Percentiles rank a stretch among this genome's conserved stretches.
These are phyloP conservation scores for Zaprionus nigranus DNA, from an alignment of 1,140 invertebrate genomes.

Conservation along the genomic window DNA sequence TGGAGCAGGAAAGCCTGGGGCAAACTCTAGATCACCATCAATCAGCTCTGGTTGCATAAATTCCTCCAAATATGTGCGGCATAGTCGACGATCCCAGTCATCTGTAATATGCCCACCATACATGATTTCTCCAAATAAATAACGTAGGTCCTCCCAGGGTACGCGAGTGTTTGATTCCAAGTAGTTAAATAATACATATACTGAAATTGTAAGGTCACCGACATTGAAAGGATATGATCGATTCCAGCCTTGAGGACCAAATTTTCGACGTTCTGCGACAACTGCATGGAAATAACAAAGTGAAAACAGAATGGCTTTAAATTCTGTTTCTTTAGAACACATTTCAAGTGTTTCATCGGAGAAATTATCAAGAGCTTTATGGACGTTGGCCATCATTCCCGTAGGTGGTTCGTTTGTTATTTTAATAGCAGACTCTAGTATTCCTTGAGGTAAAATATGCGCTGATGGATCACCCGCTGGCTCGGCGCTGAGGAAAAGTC, in stretches of 20 bases:
- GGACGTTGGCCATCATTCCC: constrained; percentile 96
- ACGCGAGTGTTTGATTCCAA: constrained; percentile 94
- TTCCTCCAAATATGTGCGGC: constrained; percentile 94
- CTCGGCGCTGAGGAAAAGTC: constrained; percentile 88
- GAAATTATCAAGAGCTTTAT: constrained; percentile 97
- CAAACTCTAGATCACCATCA: constrained; percentile 93
- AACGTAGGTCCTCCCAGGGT: constrained; percentile 96
- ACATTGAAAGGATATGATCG: constrained; percentile 91
- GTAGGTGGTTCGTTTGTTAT: constrained; percentile 98
- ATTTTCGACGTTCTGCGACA: constrained; percentile 95
- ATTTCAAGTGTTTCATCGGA: constrained; percentile 96
- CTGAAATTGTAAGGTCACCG: constrained; percentile 96
- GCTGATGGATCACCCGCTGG: constrained; percentile 86
- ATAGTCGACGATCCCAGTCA: constrained; percentile 96
- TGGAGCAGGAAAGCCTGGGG: constrained; percentile 92
- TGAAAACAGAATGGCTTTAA: constrained; percentile 96
- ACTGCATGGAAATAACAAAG: constrained; percentile 98
- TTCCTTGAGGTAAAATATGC: constrained; percentile 89
- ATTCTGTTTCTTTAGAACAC: constrained; percentile 97
- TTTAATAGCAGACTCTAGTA: constrained; percentile 97
- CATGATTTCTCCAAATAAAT: constrained; percentile 97
- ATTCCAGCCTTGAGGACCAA: constrained; percentile 98
- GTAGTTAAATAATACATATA: constrained; percentile 96
- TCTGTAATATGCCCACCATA: too few species aligned
- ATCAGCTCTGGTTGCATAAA: constrained; percentile 94